A percentile compares a stretch with the other conserved stretches of the same genome.
These are phyloP conservation scores for Vespertilio murinus DNA, from an alignment of 2,797 vertebrate genomes.

Conservation along the genomic window DNA sequence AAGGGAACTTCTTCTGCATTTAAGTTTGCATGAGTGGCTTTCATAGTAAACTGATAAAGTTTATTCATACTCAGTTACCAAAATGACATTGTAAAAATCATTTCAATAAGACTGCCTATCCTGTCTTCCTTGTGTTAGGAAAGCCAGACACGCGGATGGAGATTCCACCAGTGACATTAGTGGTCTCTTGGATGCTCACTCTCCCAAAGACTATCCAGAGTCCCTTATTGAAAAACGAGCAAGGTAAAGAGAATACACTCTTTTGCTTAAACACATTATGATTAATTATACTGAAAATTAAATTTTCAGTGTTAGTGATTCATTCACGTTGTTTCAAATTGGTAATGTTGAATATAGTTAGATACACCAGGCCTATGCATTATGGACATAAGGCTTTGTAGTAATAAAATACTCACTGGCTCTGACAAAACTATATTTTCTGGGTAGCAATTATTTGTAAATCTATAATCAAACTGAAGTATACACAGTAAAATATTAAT, in stretches of 20 bases:
- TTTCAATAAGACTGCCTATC: background rate
- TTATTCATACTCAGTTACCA: background rate
- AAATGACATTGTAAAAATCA: background rate
- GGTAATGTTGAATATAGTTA: background rate
- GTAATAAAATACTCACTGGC: background rate
- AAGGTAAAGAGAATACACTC: constrained; percentile 84
- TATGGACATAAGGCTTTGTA: background rate
- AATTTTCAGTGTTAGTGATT: background rate
- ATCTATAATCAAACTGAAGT: background rate
- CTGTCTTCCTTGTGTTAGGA: constrained; percentile 86
- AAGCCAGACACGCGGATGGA: constrained; percentile 92
- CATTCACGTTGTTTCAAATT: background rate
- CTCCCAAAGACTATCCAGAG: constrained; percentile 94
- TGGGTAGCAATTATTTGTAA: background rate
- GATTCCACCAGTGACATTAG: constrained; percentile 95
- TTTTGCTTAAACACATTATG: constrained; percentile 35
- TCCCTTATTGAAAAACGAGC: constrained; percentile 94
- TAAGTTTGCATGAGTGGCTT: background rate
- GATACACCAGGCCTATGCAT: background rate
- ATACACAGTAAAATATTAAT: background rate
- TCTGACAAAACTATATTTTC: background rate
- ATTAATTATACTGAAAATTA: background rate
- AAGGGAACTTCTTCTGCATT: background rate
- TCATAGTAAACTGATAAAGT: background rate
- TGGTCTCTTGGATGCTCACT: constrained; percentile 93